These are phyloP conservation scores for Micrasema minimum DNA, from an alignment of 1,140 invertebrate genomes.

Conservation along the genomic window DNA sequence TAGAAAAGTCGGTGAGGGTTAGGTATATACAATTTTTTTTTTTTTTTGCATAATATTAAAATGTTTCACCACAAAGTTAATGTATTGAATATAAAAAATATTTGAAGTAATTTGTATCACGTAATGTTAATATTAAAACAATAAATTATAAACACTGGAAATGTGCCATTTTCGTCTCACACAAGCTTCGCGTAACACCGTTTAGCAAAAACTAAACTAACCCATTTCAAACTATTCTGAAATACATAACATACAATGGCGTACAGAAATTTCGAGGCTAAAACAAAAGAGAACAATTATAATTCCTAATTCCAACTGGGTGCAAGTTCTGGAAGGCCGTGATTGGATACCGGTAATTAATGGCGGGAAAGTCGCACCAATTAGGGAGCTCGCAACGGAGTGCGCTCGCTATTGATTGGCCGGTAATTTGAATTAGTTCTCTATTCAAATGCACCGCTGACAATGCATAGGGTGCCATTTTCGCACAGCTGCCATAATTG, in stretches of 20 bases:
- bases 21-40: too few relatives aligned
- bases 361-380: constrained; percentile 45
- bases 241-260: background rate
- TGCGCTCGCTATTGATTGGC: constrained; percentile 48
- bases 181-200: background rate
- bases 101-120: too few relatives aligned
- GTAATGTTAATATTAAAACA: too few relatives aligned
- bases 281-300: constrained; percentile 15
- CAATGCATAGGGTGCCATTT: constrained; percentile 19
- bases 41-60: too few relatives aligned
- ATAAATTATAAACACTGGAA: too few relatives aligned
- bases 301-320: constrained; percentile 13
- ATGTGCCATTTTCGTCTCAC: too few relatives aligned
- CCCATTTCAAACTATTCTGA: background rate
- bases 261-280: background rate
- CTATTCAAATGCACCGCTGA: constrained; percentile 19
- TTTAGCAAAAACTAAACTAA: background rate
- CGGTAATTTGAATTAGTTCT: constrained; percentile 42
- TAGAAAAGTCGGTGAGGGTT: too few relatives aligned
- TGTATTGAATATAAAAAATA: too few relatives aligned
- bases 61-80: too few relatives aligned
- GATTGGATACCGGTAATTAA: constrained; percentile 48
- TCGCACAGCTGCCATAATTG: background rate
- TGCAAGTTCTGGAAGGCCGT: constrained; percentile 17
- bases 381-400: constrained; percentile 38